Base-by-base conservation (phyloP, 2,797 vertebrate genomes). In the Myotis daubentonii region DNA sequence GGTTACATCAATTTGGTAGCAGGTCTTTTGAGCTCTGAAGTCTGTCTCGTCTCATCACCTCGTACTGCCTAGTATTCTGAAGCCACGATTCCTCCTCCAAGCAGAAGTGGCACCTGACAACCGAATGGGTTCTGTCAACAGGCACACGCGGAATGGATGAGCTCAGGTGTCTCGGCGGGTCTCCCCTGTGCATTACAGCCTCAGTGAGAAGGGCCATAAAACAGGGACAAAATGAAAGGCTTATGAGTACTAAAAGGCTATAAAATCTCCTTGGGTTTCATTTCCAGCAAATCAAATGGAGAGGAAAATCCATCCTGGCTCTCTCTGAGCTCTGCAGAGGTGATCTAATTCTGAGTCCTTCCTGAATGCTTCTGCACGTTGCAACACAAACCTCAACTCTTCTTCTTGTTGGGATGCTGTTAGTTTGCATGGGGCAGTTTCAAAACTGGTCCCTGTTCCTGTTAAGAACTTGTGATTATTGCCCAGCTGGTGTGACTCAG, bases 221-320 rank as follows among this genome's bases (percentile, higher is more conserved):
- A 75, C 68, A 93, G 49, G 62, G 79, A 93, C 80, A 91, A 84
- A 96, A 94, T 91, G 76, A 96, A 96, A 96, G 88, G 80, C 49
- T 95, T 95, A 74, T 85, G 93, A 97, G 83, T 91, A 44, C 96
- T 94, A 91, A 96, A 96, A 94, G 86, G 68, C 95, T 93, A 8
- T 95, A 95, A 93, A 96, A 92, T 96, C 96, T 94, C 86, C 79
- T 79, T 86, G 92, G 85, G 88, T 97, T 97, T 96, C 79, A 60
- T 96, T 96, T 92, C 47, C 80, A 94, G 94, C 90, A 97, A 96
- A 96, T 96, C 93, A 94, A 91, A 85, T 47, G 28, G 44, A 84
- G 55, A 96, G 75, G 75, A 82, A 95, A 92, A 94, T 68, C 70
- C 66, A 62, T 71, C 33, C 85, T 70, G 62, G 76, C 25, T 87